Evolutionary conservation across 2,113 vertebrate species (phyloP).

Genomic region (Panthera uncia): DNA sequence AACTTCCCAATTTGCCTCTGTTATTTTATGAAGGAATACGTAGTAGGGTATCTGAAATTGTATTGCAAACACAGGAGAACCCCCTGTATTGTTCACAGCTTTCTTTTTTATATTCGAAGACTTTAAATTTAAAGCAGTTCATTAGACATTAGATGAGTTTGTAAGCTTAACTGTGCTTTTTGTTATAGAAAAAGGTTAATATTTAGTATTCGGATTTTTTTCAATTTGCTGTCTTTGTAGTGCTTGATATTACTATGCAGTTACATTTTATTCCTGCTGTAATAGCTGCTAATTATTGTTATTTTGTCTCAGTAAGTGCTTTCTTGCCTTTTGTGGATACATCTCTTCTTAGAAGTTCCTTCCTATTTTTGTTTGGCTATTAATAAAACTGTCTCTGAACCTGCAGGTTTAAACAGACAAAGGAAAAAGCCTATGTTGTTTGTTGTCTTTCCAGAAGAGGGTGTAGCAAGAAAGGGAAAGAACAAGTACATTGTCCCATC

Average conservation of each 20-base stretch:
- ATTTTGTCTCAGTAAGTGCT: slow-evolving; percentile 25
- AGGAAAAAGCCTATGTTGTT: not conserved
- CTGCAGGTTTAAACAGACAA: slow-evolving; percentile 56
- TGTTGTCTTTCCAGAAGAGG: slow-evolving; percentile 52
- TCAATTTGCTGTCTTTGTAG: slow-evolving; percentile 47
- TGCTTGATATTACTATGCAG: not conserved
- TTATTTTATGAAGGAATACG: slow-evolving; percentile 39
- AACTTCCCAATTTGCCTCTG: slow-evolving; percentile 59
- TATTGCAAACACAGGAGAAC: not conserved
- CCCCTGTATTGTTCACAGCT: slow-evolving; percentile 35
- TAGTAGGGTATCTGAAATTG: slow-evolving; percentile 44
- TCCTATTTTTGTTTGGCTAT: slow-evolving; percentile 23
- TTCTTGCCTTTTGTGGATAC: slow-evolving; percentile 32
- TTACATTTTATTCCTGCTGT: slow-evolving; percentile 28
- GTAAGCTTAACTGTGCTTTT: slow-evolving; percentile 31
- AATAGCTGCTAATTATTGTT: slow-evolving; percentile 15
- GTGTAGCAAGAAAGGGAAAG: slow-evolving; percentile 14
- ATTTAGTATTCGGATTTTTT: not conserved
- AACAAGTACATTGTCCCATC: not conserved
- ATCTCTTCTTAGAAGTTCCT: slow-evolving; percentile 37
- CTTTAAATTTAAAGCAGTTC: slow-evolving; percentile 53
- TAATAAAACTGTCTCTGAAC: slow-evolving; percentile 29
- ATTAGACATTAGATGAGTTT: slow-evolving; percentile 53
- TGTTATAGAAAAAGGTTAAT: slow-evolving; percentile 62
- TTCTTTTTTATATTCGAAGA: slow-evolving; percentile 43